Evolutionary conservation across 1,140 invertebrate genomes (phyloP).

Genomic region (Protaetia brevitarsis): DNA sequence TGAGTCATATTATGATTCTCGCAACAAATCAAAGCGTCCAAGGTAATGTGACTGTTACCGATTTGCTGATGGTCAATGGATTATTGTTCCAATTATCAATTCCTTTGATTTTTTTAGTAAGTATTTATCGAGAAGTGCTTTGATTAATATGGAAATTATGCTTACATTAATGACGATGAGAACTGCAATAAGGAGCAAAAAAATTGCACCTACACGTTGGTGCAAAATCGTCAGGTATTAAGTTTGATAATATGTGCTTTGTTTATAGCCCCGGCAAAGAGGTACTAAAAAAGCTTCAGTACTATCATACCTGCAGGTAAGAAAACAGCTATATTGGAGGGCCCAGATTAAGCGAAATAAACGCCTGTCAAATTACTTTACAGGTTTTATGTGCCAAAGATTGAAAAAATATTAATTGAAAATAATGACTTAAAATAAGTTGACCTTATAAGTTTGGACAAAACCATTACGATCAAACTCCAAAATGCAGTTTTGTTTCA

Average conservation of each 20-base stretch:
- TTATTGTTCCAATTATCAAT: constrained; percentile 96
- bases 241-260: constrained; percentile 90
- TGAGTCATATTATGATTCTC: constrained; percentile 92
- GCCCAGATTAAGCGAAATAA: constrained; percentile 96
- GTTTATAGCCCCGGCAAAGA: constrained; percentile 81
- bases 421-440: constrained; percentile 82
- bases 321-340: constrained; percentile 97
- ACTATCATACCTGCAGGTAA: constrained; percentile 91
- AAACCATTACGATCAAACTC: constrained; percentile 92
- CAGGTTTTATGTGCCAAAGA: constrained; percentile 91
- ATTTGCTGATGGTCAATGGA: constrained; percentile 98
- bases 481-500: constrained; percentile 98
- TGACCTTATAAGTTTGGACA: constrained; percentile 83
- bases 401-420: constrained; percentile 80
- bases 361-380: constrained; percentile 93
- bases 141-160: constrained; percentile 99
- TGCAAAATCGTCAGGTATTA: constrained; percentile 71
- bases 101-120: constrained; percentile 91
- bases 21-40: constrained; percentile 84
- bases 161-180: constrained; percentile 90
- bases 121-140: constrained; percentile 95
- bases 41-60: constrained; percentile 95
- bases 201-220: constrained; percentile 69
- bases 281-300: constrained; percentile 82
- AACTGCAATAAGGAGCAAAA: constrained; percentile 69